Evolutionary conservation across 1,140 invertebrate species (phyloP), one percentile per base, ranked within the genome.

Genomic region (Papilio polyxenes): DNA sequence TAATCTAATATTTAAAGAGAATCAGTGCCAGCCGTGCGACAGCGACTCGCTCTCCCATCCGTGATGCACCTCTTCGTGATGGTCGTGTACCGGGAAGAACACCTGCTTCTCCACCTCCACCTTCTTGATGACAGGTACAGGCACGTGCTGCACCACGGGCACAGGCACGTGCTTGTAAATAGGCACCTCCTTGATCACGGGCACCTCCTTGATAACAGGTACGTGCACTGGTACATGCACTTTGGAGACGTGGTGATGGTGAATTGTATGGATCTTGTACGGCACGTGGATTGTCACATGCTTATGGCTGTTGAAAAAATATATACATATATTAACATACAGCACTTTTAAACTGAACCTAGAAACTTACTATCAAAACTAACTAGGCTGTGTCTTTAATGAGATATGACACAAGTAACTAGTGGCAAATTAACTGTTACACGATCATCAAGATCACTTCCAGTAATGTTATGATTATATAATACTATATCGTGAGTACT

Each of bases 231-330:
- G 95, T 4, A 95, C 92, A 13, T 93, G 92, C 0, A 96, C 88
- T 85, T 96, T 96, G 51, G 95, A 95, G 11, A 95, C 95, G 88
- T 96, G 95, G 88, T 96, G 95, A 83, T 96, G 96, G 87, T 96
- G 96, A 17, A 96, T 94, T 17, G 95, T 96, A 86, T 96, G 96
- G 15, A 96, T 94, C 74, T 96, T 95, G 90, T 96, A 96, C 1
- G 96, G 96, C 2, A 96, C 95, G 89, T 96, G 96, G 87, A 96
- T 96, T 3, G 94, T 93, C 11, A 95, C 92, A 84, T 96, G 95
- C 85, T 95, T 94, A 84, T 96, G 95, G 85, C 95, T 94, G 89
- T 95, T 96, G 90, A 13, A 85, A 87, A 82, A 31, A 75, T 75
- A 86, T 80, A 83, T 40, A 83, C 2, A 31, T 20, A 85, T 44